Base-by-base conservation (phyloP, 2,113 vertebrate genomes). In the Panthera leo region DNA sequence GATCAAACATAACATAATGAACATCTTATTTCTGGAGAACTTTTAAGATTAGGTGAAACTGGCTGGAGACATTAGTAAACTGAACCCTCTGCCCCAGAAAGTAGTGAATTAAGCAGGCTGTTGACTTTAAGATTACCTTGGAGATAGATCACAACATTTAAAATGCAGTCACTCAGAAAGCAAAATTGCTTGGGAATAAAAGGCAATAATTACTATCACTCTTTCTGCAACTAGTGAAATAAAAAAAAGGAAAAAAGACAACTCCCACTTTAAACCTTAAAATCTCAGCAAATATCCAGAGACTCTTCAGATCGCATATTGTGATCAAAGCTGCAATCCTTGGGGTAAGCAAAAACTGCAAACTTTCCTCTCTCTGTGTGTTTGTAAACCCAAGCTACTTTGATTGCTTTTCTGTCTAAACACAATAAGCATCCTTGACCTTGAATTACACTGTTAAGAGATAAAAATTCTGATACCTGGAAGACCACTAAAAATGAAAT, bases 111-210 rank as follows among this genome's bases (percentile, higher is more conserved):
- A 95, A 85, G 85, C 65, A 96, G 73, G 71, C 87, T 96, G 92
- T 97, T 97, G 97, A 97, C 97, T 98, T 98, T 95, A 97, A 97
- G 95, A 97, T 96, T 97, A 97, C 97, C 97, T 98, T 98, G 97
- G 95, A 97, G 97, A 97, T 90, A 95, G 93, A 96, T 91, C 85
- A 88, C 51, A 89, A 80, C 95, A 98, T 95, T 97, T 97, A 92
- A 97, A 98, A 97, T 93, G 88, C 86, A 97, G 76, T 97, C 91
- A 97, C 78, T 96, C 94, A 97, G 92, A 97, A 92, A 95, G 92
- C 87, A 97, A 95, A 97, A 94, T 80, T 96, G 82, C 95, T 97
- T 96, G 94, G 96, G 93, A 97, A 97, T 97, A 89, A 97, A 98
- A 97, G 88, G 68, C 73, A 95, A 65, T 98, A 98, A 98, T 98